Base-by-base conservation (phyloP, 92 coral and sea anemone genomes). In the Hydrozoanthus gracilis region DNA sequence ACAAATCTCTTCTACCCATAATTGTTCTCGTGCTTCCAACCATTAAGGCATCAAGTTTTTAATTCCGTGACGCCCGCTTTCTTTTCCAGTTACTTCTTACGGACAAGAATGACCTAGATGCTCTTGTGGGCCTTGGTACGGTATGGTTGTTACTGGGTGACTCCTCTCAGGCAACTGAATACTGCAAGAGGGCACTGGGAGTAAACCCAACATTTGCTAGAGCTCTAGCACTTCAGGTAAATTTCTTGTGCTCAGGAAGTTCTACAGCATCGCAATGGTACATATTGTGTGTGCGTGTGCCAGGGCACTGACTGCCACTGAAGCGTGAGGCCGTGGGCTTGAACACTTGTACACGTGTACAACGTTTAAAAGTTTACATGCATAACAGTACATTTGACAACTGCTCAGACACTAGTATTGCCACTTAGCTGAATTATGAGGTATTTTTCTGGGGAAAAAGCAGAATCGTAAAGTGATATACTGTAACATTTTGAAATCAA, bases 151-250 rank as follows among this genome's bases (percentile, higher is more conserved):
- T 86, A 44, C 95, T 91, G 35, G 91, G 86, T 60, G 93, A 96
- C 67, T 70, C 77, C 12, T 70, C 88, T 9, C 92, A 86, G 51
- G 99, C 98, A n/a, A 90, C 88, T 6, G 92, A 95, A 94, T 70
- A 79, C 77, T 94, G 98, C 67, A 71, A 77, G 27, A 90, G 79
- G 78, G 95, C 94, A 6, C 82, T 90, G 61, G 87, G 46, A 5
- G 76, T 90, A 58, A 84, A 90, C n/a, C 73, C 78, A 15, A 69
- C 87, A 60, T 79, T 27, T 77, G 90, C 91, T 56, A 47, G 77
- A 62, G 95, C 95, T 71, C 75, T 94, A 58, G 94, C 95, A 20
- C 79, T 94, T 55, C 98, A 94, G 95, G 98, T 92, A 88, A 51
- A 44, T 71, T 2, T 7, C 5, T 7, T 44, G 11, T 7, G 54